phyloP scores from a whole-genome alignment of 2,888 invertebrate species.

The Cotesia congregata region DNA sequence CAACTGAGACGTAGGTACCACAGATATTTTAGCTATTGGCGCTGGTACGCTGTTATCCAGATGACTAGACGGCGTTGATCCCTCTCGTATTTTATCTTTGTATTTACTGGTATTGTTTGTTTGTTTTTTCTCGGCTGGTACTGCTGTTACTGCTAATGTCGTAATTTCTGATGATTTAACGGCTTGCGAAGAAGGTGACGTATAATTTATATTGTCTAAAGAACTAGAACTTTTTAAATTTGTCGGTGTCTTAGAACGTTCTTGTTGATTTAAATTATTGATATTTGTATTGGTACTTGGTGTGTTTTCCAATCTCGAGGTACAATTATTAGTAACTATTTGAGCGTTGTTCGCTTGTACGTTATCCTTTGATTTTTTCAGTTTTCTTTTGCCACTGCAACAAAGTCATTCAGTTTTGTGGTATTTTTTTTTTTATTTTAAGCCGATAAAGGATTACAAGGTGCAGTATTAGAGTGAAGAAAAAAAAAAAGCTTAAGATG shows the following conservation, averaged over 20 bases:
- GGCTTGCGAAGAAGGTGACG: constrained; percentile 35
- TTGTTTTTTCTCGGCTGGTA: constrained; percentile 46
- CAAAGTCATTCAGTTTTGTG: constrained; percentile 47
- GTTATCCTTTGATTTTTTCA: constrained; percentile 59
- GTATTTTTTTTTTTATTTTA: neutral
- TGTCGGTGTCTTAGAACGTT: constrained; percentile 43
- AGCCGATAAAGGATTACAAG: constrained; percentile 2
- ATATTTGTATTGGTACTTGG: constrained; percentile 45
- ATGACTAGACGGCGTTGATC: constrained; percentile 44
- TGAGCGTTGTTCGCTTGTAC: constrained; percentile 43
- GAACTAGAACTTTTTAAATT: constrained; percentile 46
- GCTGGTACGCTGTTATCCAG: constrained; percentile 42
- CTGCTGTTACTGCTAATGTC: constrained; percentile 44
- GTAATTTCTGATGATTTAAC: constrained; percentile 45
- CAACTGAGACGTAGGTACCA: constrained; percentile 61
- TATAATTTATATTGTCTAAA: constrained; percentile 50
- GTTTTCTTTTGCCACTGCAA: constrained; percentile 64
- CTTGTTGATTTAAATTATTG: constrained; percentile 43
- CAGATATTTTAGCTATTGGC: constrained; percentile 59
- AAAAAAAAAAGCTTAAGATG: constrained; percentile 44
- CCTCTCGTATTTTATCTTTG: constrained; percentile 56
- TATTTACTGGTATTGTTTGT: constrained; percentile 46
- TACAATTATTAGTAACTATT: constrained; percentile 41
- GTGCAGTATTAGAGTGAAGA: constrained; percentile 42
- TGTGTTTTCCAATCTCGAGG: constrained; percentile 45